A percentile compares a stretch with the other conserved stretches of the same genome.
phyloP scores from a whole-genome alignment of 2,113 vertebrate genomes.

The Jacana jacana region DNA sequence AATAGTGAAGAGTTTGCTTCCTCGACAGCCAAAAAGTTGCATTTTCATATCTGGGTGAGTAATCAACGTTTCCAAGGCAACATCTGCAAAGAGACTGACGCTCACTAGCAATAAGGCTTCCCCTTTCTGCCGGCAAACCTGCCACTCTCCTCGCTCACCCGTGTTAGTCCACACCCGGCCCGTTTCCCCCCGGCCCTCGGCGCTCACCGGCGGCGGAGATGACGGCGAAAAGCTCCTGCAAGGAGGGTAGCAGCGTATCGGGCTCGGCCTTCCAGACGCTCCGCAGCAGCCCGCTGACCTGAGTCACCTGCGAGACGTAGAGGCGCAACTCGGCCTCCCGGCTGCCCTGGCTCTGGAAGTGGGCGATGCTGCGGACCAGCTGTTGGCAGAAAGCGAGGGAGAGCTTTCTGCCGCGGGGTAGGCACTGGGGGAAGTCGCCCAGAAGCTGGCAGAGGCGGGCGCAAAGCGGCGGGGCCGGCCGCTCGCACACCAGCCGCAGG shows the following conservation, averaged over 20 bases:
- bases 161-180: accelerated
- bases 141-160: neutral
- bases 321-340: constrained; percentile 89
- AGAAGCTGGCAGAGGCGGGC: constrained; percentile 89
- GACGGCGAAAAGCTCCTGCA: constrained; percentile 95
- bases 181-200: no score
- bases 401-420: constrained; percentile 86
- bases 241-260: constrained; percentile 87
- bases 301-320: constrained; percentile 92
- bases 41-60: accelerated
- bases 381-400: constrained; percentile 93
- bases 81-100: accelerated
- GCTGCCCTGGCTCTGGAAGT: constrained; percentile 84
- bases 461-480: constrained; percentile 85
- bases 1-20: neutral
- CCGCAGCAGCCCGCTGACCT: constrained; percentile 89
- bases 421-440: constrained; percentile 92
- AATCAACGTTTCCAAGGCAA: neutral
- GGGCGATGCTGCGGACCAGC: constrained; percentile 93
- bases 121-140: accelerated
- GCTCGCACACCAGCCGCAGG: constrained; percentile 88
- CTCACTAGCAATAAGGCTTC: accelerated
- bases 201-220: constrained; percentile 90
- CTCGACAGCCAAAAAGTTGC: accelerated
- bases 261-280: constrained; percentile 95